Conservation (phyloP, 2,113 vertebrate genomes). For the Chaetops frenatus region DNA sequence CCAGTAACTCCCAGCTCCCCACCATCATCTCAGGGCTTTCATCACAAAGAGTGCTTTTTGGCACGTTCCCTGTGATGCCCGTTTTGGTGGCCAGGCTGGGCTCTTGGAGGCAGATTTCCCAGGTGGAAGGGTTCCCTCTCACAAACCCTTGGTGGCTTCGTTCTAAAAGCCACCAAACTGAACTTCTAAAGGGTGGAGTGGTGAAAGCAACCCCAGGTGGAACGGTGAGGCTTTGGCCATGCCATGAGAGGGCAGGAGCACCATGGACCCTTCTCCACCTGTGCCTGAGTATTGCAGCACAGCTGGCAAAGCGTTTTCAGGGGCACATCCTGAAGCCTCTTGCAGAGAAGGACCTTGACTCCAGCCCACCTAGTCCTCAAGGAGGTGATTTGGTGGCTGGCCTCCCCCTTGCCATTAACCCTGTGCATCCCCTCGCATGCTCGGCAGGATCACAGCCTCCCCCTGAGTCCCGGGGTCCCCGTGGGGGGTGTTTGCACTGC, state of each 20-base stretch:
- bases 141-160: not conserved
- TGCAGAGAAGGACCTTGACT: not conserved
- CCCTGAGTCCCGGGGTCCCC: accelerated
- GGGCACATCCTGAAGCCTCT: not conserved
- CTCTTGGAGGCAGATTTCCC: not conserved
- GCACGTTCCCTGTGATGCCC: accelerated
- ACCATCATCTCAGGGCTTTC: accelerated
- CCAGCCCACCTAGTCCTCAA: accelerated
- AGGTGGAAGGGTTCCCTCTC: not conserved
- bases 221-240: not conserved
- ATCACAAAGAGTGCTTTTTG: not conserved
- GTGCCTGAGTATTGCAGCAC: accelerated
- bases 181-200: not conserved
- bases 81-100: not conserved
- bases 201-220: not conserved
- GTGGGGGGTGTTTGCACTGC: accelerated
- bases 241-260: accelerated
- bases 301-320: accelerated
- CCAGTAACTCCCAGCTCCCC: not conserved
- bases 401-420: not conserved
- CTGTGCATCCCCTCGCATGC: accelerated
- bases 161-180: not conserved
- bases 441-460: accelerated
- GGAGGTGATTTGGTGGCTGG: not conserved
- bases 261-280: accelerated